Conservation (phyloP, 2,113 vertebrate genomes). For the Ophthalmolycus amberensis region DNA sequence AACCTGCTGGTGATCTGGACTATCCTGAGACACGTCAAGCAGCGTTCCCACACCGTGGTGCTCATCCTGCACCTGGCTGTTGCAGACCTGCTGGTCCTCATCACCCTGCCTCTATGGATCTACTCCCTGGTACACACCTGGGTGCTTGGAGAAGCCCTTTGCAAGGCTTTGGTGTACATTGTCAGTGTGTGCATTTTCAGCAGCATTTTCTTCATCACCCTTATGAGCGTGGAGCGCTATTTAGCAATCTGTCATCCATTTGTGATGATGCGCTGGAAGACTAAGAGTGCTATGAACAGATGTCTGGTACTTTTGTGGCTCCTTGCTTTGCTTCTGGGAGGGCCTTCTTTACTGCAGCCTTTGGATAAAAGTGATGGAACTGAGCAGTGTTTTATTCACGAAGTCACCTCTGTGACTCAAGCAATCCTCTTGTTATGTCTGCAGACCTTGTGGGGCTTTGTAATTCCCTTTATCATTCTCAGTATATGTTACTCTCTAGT, state of each 20-base stretch:
- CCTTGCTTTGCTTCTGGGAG: conserved; percentile 66
- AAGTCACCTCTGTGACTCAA: conserved; percentile 14
- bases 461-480: conserved; percentile 48
- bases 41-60: conserved; percentile 82
- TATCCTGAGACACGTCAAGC: conserved; percentile 79
- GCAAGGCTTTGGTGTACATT: conserved; percentile 79
- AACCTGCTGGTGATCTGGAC: conserved; percentile 86
- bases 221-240: conserved; percentile 83
- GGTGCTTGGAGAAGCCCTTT: conserved; percentile 79
- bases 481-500: conserved; percentile 65
- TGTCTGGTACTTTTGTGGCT: conserved; percentile 64
- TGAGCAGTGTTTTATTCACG: conserved; percentile 20
- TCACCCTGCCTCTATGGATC: conserved; percentile 85
- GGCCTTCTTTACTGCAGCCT: conserved; percentile 40
- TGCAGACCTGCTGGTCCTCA: conserved; percentile 83
- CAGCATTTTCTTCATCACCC: conserved; percentile 84
- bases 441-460: conserved; percentile 45
- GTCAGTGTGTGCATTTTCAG: conserved; percentile 82
- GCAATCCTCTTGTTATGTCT: conserved; percentile 27
- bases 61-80: conserved; percentile 82
- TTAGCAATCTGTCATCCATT: conserved; percentile 68
- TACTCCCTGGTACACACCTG: conserved; percentile 80
- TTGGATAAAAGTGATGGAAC: neutral
- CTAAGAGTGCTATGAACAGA: neutral
- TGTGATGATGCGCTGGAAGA: conserved; percentile 63